Evolutionary conservation across 2,113 vertebrate genomes (phyloP).

Genomic region (Gymnarchus niloticus): DNA sequence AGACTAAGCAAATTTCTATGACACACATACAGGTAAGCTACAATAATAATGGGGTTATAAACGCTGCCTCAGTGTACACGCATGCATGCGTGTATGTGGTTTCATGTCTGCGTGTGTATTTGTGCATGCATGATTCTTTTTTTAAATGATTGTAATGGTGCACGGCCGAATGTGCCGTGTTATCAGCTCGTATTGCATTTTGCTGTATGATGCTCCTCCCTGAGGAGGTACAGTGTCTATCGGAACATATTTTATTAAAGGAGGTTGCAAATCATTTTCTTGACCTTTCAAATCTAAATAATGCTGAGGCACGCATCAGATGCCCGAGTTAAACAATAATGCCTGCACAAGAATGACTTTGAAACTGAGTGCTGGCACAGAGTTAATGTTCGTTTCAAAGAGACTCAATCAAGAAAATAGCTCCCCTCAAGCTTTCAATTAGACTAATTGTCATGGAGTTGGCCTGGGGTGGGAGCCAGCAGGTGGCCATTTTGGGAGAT

Average conservation of each 20-base stretch:
- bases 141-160: background rate
- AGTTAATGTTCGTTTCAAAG: slow-evolving; percentile 17
- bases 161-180: background rate
- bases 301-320: slow-evolving; percentile 16
- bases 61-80: background rate
- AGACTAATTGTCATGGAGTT: slow-evolving; percentile 18
- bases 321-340: background rate
- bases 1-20: slow-evolving; percentile 39
- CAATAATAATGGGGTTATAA: background rate
- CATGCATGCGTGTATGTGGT: background rate
- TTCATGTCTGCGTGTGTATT: background rate
- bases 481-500: background rate
- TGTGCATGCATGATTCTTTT: background rate
- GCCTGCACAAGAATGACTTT: slow-evolving; percentile 4
- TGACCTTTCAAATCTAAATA: slow-evolving; percentile 8
- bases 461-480: background rate
- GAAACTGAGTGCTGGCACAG: slow-evolving; percentile 5
- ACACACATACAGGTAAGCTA: slow-evolving; percentile 52
- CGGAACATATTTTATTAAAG: background rate
- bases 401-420: slow-evolving; percentile 23
- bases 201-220: background rate
- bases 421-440: slow-evolving; percentile 26
- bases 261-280: background rate
- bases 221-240: background rate
- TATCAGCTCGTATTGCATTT: no score